A percentile compares a stretch with the other conserved stretches of the same genome.
These are phyloP conservation scores for Aphelocoma coerulescens DNA, from an alignment of 2,113 vertebrate species.

Conservation along the genomic window DNA sequence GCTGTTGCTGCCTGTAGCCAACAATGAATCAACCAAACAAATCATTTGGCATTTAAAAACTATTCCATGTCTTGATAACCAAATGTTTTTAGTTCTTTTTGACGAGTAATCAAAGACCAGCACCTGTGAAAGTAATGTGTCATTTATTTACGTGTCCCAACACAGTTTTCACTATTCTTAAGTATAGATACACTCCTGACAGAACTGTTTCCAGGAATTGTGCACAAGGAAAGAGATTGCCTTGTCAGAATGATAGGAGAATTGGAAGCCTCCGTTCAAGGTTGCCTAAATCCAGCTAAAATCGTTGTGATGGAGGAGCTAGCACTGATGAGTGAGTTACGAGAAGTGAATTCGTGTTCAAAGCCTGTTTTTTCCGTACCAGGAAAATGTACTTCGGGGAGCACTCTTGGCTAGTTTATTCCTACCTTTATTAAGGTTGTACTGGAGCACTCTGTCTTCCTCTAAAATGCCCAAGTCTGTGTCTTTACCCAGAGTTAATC, in stretches of 20 bases:
- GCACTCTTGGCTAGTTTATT: background rate
- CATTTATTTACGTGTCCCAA: background rate
- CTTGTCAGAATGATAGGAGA: background rate
- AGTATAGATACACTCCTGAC: background rate
- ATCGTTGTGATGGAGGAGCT: background rate
- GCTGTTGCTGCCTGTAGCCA: background rate
- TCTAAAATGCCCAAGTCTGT: background rate
- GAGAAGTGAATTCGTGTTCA: background rate
- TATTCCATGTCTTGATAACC: background rate
- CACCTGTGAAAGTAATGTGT: background rate
- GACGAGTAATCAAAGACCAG: background rate
- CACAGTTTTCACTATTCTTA: background rate
- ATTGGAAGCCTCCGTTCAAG: background rate
- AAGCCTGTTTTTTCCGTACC: background rate
- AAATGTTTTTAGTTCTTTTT: background rate
- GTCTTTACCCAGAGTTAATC: background rate
- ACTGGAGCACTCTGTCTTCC: background rate
- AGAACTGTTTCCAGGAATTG: background rate
- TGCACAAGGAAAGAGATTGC: background rate
- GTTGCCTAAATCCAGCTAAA: background rate
- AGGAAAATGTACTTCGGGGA: background rate
- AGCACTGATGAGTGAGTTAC: background rate
- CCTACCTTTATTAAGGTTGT: background rate
- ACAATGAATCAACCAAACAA: background rate
- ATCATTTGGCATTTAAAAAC: background rate